Evolutionary conservation across 2,888 invertebrate species (phyloP), one percentile per base, ranked within the genome.

Genomic region (Eristalis arbustorum): DNA sequence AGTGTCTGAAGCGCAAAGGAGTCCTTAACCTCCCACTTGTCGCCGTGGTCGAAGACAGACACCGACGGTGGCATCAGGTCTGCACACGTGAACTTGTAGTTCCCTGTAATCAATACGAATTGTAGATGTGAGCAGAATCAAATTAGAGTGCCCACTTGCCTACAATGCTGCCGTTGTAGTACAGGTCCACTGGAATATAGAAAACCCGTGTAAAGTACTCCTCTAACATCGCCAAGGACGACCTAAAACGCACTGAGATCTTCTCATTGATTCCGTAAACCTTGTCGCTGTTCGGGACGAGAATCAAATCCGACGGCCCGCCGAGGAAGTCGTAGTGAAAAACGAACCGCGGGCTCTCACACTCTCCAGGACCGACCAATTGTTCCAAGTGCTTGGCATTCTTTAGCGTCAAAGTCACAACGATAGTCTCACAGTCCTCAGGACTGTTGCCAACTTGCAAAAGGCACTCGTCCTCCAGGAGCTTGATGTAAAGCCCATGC

Each of bases 191-290:
- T 1, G 92, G 91, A 49, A 94, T 90, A 84, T 92, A 92, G 63
- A 94, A 93, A 28, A 93, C 92, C 0, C 91, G 90, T 56, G 91
- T 90, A 37, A 94, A 93, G 88, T 94, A 94, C 28, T 92, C 90
- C 14, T 91, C 91, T 25, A 94, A 89, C 40, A 92, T 91, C 25
- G 88, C 87, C 11, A 93, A 85, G 0, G 94, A 93, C 11, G 93
- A 93, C 89, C 93, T 92, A 82, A 94, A 93, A 67, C 92, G 92
- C 34, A 94, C 89, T 2, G 93, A 91, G 6, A 94, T 91, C 88
- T 93, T 93, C 81, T 94, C 94, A 89, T 93, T 92, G 0, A 94
- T 90, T 0, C 88, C 75, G 88, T 92, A 92, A 14, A 89, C 88
- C 61, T 92, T 92, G 14, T 91, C 89, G 2, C 89, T 89, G 68